Evolutionary conservation across 2,797 vertebrate species (phyloP).

Genomic region (Mormyrus proboscirostris): DNA sequence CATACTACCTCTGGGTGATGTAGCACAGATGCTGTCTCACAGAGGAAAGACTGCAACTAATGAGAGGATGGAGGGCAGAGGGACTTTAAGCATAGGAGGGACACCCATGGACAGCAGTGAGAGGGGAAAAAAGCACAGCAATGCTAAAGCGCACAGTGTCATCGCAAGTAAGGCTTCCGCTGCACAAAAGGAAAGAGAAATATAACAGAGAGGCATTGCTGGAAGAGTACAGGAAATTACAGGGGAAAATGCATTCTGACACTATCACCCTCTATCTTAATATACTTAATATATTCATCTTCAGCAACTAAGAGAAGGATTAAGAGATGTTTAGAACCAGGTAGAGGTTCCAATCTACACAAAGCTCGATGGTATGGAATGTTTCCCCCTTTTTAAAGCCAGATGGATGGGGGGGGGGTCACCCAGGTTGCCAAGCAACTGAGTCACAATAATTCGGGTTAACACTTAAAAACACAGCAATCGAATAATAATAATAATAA

Average conservation of each 20-base stretch:
- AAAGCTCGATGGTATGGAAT: background rate
- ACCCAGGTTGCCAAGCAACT: slow-evolving; percentile 4
- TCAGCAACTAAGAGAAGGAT: background rate
- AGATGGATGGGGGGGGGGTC: background rate
- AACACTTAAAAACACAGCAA: background rate
- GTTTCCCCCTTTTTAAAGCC: background rate
- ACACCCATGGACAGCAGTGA: background rate
- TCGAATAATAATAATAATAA: background rate
- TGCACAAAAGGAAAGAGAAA: background rate
- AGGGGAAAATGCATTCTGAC: background rate
- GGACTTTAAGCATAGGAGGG: background rate
- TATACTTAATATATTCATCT: background rate
- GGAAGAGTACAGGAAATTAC: background rate
- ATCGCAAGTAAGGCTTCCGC: background rate
- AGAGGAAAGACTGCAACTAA: background rate
- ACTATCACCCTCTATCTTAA: background rate
- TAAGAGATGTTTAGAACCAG: background rate
- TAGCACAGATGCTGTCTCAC: background rate
- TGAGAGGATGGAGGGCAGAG: background rate
- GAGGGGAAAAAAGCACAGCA: background rate
- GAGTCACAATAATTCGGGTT: background rate
- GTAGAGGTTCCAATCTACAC: background rate
- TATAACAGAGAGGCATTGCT: background rate
- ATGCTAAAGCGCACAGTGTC: background rate
- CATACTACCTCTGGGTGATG: background rate